Conservation (phyloP, 2,797 vertebrate species). For the Chaetodon trifasciatus region DNA sequence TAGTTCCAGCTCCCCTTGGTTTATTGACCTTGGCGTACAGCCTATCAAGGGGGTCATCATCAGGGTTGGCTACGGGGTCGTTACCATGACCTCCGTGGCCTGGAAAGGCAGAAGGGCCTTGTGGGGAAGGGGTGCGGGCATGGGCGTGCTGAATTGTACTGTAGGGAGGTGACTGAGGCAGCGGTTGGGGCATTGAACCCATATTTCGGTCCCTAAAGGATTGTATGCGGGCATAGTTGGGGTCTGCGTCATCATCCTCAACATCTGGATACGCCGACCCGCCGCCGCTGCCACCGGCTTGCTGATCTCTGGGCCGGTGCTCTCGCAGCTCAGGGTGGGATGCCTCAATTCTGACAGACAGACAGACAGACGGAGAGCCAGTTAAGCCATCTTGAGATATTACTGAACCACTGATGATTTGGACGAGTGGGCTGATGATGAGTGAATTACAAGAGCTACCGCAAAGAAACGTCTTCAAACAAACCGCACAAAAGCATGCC, state of each 20-base stretch:
- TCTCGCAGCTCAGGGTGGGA: conserved; percentile 92
- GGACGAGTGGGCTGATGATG: not conserved
- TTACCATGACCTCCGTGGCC: conserved; percentile 78
- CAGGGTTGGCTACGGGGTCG: conserved; percentile 77
- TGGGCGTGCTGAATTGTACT: conserved; percentile 77
- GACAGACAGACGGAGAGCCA: conserved; percentile 10
- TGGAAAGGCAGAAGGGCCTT: conserved; percentile 79
- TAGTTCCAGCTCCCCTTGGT: conserved; percentile 83
- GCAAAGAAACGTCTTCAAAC: conserved; percentile 2
- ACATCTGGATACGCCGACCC: conserved; percentile 82
- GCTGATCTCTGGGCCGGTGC: conserved; percentile 82
- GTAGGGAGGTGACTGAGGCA: conserved; percentile 83
- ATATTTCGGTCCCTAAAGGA: conserved; percentile 87
- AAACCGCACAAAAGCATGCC: not conserved
- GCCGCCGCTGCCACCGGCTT: conserved; percentile 80
- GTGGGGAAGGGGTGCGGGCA: conserved; percentile 86
- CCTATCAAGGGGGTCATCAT: conserved; percentile 90
- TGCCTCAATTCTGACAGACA: conserved; percentile 89
- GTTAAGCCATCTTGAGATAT: not conserved
- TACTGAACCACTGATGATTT: not conserved
- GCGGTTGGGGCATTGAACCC: conserved; percentile 67
- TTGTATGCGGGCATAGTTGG: conserved; percentile 96
- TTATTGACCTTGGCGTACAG: conserved; percentile 98
- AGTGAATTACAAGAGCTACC: not conserved
- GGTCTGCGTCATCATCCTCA: conserved; percentile 94